These are phyloP conservation scores for Hippasteria phrygiana DNA, from an alignment of 53 echinoderm and acorn worm species.

Conservation along the genomic window DNA sequence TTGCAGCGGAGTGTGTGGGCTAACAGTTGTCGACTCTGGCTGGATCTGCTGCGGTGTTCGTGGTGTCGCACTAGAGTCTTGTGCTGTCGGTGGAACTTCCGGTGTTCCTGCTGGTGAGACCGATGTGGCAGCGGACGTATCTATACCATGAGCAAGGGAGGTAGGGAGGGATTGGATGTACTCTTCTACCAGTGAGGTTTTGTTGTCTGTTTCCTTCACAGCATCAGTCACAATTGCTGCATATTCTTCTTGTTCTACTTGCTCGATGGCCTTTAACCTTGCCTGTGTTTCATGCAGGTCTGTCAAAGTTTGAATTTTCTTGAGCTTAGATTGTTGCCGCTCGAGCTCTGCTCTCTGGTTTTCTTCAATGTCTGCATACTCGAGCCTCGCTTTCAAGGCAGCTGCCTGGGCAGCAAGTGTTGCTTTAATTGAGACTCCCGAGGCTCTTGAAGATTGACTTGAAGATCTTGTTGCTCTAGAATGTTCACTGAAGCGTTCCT, in stretches of 20 bases:
- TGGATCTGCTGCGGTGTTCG: too few relatives aligned
- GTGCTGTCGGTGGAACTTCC: too few relatives aligned
- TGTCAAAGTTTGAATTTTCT: conserved; percentile 46
- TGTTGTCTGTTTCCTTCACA: not conserved
- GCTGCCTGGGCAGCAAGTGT: conserved; percentile 37
- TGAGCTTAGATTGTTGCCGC: conserved; percentile 8
- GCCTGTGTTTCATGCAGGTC: conserved; percentile 3
- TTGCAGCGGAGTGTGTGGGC: too few relatives aligned
- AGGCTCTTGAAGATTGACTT: not conserved
- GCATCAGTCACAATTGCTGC: not conserved
- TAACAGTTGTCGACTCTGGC: too few relatives aligned
- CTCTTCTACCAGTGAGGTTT: not conserved
- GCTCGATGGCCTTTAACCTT: conserved; percentile 30
- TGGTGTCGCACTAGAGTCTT: too few relatives aligned
- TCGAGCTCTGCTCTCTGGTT: conserved; percentile 37
- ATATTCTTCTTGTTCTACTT: not conserved
- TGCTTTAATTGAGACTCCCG: not conserved
- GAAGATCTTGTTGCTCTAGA: conserved; percentile 4
- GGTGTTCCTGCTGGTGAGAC: too few relatives aligned
- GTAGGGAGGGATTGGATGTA: not conserved
- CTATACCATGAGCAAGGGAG: not conserved
- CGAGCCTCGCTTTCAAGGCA: conserved; percentile 32
- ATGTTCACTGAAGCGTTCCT: conserved; percentile 46
- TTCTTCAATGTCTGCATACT: conserved; percentile 5
- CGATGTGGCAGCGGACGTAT: too few relatives aligned